phyloP scores from a whole-genome alignment of 2,113 vertebrate genomes.

The Poeciliopsis occidentalis region DNA sequence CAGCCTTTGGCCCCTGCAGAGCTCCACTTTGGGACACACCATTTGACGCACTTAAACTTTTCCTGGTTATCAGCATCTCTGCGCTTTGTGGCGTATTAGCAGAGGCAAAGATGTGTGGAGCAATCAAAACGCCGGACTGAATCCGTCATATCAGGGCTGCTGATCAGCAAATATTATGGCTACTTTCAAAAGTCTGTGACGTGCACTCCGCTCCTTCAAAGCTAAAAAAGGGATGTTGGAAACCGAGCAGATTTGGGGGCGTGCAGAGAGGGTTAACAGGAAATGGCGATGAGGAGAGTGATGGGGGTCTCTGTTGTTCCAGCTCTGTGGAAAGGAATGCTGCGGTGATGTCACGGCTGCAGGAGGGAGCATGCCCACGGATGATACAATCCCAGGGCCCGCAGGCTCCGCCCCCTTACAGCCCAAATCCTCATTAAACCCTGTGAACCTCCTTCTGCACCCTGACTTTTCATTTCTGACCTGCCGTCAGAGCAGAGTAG shows the following conservation, averaged over 20 bases:
- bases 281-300: constrained; percentile 53
- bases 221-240: constrained; percentile 16
- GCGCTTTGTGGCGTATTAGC: constrained; percentile 42
- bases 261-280: constrained; percentile 60
- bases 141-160: constrained; percentile 54
- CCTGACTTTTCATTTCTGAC: constrained; percentile 27
- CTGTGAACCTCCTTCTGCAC: constrained; percentile 35
- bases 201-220: constrained; percentile 4
- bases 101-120: constrained; percentile 16
- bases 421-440: constrained; percentile 61
- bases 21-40: background rate
- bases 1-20: constrained; percentile 19
- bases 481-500: background rate
- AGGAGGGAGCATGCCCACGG: constrained; percentile 77
- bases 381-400: constrained; percentile 77
- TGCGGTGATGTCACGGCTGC: constrained; percentile 79
- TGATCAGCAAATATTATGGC: constrained; percentile 67
- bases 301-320: constrained; percentile 76
- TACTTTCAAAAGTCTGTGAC: constrained; percentile 35
- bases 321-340: constrained; percentile 80
- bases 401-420: constrained; percentile 52
- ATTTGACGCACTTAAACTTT: constrained; percentile 24
- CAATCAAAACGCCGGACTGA: constrained; percentile 53
- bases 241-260: constrained; percentile 1
- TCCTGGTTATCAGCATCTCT: constrained; percentile 22